Conservation (phyloP, 2,888 invertebrate genomes). For the Galerucella nymphaeae region DNA sequence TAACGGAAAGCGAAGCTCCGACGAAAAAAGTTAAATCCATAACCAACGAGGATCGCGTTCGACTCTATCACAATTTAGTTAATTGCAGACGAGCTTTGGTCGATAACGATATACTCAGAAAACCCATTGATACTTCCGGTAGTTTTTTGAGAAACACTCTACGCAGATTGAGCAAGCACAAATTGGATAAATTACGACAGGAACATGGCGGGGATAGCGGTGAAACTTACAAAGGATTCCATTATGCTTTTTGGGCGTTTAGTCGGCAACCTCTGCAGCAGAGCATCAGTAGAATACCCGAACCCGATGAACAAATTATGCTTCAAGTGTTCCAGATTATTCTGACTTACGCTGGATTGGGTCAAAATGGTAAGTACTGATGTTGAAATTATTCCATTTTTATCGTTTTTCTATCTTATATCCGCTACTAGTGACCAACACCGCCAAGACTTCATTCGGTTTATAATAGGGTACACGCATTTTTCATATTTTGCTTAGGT, state of each 20-base stretch:
- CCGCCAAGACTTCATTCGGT: too few species aligned
- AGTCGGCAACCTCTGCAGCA: conserved; percentile 83
- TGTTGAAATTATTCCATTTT: not conserved
- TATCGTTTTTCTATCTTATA: too few species aligned
- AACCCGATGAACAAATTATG: conserved; percentile 87
- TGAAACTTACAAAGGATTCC: conserved; percentile 88
- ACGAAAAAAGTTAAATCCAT: conserved; percentile 75
- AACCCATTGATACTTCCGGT: conserved; percentile 86
- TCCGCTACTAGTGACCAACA: too few species aligned
- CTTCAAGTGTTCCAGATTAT: conserved; percentile 90
- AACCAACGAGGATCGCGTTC: conserved; percentile 88
- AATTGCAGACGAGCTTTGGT: conserved; percentile 85
- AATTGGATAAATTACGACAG: conserved; percentile 80
- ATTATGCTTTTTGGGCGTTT: conserved; percentile 91
- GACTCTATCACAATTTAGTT: conserved; percentile 88
- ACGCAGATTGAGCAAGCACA: conserved; percentile 84
- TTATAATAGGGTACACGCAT: too few species aligned
- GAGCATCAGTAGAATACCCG: conserved; percentile 85
- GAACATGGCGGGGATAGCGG: conserved; percentile 78
- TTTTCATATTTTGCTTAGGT: too few species aligned
- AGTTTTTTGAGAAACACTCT: conserved; percentile 90
- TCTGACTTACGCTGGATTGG: conserved; percentile 88
- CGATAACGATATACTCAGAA: conserved; percentile 83
- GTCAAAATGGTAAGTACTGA: conserved; percentile 70
- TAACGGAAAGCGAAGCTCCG: conserved; percentile 79